Evolutionary conservation across 1,140 invertebrate species (phyloP).

Genomic region (Antheraea mylitta): DNA sequence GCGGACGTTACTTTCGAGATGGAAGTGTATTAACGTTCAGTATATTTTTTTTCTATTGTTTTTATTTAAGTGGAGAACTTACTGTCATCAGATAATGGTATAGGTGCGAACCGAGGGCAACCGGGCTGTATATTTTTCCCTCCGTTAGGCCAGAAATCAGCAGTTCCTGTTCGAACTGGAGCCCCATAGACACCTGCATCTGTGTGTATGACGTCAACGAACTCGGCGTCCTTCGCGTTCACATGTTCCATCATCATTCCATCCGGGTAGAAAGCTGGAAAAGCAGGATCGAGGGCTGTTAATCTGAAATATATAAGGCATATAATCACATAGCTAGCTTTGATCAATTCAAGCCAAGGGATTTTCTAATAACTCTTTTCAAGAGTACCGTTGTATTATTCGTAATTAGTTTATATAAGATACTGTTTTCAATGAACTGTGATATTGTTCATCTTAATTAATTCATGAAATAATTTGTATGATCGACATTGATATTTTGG

Average conservation of each 20-base stretch:
- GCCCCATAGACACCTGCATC: conserved; percentile 81
- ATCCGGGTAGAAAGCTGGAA: conserved; percentile 80
- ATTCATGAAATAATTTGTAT: no score
- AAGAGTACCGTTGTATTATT: no score
- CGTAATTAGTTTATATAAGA: no score
- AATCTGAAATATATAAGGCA: conserved; percentile 61
- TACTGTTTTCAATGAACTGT: no score
- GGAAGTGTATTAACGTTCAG: no score
- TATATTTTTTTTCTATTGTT: no score
- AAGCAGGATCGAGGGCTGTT: conserved; percentile 81
- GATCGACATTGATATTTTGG: no score
- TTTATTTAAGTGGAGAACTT: conserved; percentile 23
- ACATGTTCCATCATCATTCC: conserved; percentile 80
- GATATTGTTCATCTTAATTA: no score
- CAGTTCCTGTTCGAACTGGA: conserved; percentile 78
- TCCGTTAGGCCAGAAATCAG: conserved; percentile 83
- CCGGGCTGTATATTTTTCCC: conserved; percentile 80
- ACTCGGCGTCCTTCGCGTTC: conserved; percentile 81
- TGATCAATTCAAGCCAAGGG: no score
- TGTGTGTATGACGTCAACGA: conserved; percentile 86
- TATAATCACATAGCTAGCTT: not conserved
- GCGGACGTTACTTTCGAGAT: no score
- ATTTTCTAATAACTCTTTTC: no score
- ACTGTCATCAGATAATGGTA: conserved; percentile 74
- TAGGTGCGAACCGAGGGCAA: conserved; percentile 73